Conservation (phyloP, 2,888 invertebrate species). For the Amblyjoppa proteus region DNA sequence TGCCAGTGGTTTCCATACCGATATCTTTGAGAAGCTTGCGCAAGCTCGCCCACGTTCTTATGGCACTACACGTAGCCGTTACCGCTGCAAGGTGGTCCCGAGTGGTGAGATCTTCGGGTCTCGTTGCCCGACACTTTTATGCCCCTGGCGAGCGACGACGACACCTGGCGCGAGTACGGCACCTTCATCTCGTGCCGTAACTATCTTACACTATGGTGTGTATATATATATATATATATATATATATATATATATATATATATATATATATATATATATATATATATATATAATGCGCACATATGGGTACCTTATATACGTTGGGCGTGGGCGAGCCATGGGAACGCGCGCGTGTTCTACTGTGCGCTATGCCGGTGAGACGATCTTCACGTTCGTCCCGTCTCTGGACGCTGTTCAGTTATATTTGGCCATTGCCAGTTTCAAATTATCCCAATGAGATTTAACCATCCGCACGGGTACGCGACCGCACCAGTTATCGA, state of each 20-base stretch:
- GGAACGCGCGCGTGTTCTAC: slow-evolving; percentile 69
- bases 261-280: not conserved
- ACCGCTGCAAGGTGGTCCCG: slow-evolving; percentile 80
- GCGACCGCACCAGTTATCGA: not conserved
- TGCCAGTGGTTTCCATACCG: slow-evolving; percentile 26
- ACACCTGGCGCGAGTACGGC: slow-evolving; percentile 45
- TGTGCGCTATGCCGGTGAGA: slow-evolving; percentile 63
- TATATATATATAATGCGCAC: slow-evolving; percentile 5
- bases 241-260: not conserved
- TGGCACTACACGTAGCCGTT: slow-evolving; percentile 52
- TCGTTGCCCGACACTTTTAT: slow-evolving; percentile 81
- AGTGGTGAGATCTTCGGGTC: slow-evolving; percentile 79
- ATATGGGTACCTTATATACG: not conserved
- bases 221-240: not conserved
- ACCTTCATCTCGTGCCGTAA: slow-evolving; percentile 49
- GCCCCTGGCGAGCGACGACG: slow-evolving; percentile 82
- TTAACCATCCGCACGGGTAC: not conserved
- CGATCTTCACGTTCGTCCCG: slow-evolving; percentile 64
- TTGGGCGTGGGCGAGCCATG: slow-evolving; percentile 80
- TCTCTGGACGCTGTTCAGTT: not conserved
- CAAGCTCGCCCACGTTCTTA: slow-evolving; percentile 81
- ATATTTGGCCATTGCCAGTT: not conserved
- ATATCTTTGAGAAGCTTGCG: slow-evolving; percentile 74
- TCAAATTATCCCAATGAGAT: not conserved
- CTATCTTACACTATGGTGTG: slow-evolving; percentile 27